Base-by-base conservation (phyloP, 1,140 invertebrate species). In the Dendroctonus valens region DNA sequence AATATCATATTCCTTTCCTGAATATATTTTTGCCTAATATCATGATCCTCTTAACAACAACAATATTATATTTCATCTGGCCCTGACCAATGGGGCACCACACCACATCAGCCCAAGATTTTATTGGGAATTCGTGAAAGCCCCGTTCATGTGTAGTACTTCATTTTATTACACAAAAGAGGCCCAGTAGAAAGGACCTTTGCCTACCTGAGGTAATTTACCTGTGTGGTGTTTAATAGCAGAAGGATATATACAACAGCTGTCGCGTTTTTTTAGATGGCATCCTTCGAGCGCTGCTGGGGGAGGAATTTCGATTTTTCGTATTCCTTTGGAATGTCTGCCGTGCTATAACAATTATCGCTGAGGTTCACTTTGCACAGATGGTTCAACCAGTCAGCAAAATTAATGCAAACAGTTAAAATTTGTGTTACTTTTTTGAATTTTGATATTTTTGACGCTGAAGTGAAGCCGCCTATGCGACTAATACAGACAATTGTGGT, bases 121-220 rank as follows among this genome's bases (percentile, higher is more conserved):
- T 52, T 52, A 9, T 52, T 12, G 9, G 11, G 26, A 9, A 8
- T 52, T 26, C 26, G 26, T 26, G 11, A 41, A 57, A 59, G 59
- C 3, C 12, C 59, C 59, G 59, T 61, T 61, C 39, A 61, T 61
- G 59, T 39, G 48, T 9, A 37, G 50, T 63, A 50, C 37, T 63
- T 52, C 40, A 63, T 53, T 63, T 63, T 52, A 63, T 63, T 63
- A 53, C 40, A 65, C 54, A 65, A 65, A 65, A 65, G 63, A 55
- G n/a, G 52, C 7, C 44, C 63, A 41, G 41, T 50, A 41, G 50
- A 65, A 58, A 46, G 54, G 12, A 9, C 37, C 39, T 57, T 57
- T 54, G 12, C n/a, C 53, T 65, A 65, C 63, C 63, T 65, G 63
- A 57, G 39, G 39, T 49, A 65, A 65, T 65, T 65, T 65, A 65